Conservation (phyloP, 2,113 vertebrate genomes). For the Mus musculus region DNA sequence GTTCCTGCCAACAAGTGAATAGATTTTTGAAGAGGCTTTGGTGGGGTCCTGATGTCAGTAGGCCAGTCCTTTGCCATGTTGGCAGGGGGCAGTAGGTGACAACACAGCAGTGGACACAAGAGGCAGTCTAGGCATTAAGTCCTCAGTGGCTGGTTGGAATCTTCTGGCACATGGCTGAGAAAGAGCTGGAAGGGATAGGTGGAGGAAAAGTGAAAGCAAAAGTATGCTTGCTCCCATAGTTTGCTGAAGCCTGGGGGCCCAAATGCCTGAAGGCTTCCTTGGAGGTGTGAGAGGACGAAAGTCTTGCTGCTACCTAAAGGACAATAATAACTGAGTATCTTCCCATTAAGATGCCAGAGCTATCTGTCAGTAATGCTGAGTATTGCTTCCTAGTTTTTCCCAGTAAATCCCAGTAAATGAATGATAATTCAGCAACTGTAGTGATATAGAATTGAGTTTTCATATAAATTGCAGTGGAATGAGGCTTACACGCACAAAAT, state of each 20-base stretch:
- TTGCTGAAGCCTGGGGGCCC: not conserved
- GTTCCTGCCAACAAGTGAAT: not conserved
- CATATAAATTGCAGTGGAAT: slow-evolving; percentile 87
- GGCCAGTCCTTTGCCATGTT: not conserved
- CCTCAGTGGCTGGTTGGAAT: not conserved
- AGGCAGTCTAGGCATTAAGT: not conserved
- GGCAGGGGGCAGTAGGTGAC: not conserved
- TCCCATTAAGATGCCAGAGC: not conserved
- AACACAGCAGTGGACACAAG: too few relatives aligned
- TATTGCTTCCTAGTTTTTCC: not conserved
- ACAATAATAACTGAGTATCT: not conserved
- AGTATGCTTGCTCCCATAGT: not conserved
- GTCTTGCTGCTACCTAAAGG: not conserved
- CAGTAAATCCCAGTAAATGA: too few relatives aligned
- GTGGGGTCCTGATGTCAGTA: not conserved
- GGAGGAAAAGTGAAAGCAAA: not conserved
- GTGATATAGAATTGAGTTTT: not conserved
- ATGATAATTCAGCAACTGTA: too few relatives aligned
- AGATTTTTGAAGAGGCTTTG: not conserved
- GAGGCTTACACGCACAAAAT: slow-evolving; percentile 98
- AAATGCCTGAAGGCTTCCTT: not conserved
- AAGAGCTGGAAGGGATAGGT: not conserved
- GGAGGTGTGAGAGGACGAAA: too few relatives aligned
- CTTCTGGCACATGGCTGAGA: not conserved
- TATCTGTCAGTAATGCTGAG: not conserved